Conservation (phyloP, 2,113 vertebrate genomes). For the Ptychochromis oligacanthus region DNA sequence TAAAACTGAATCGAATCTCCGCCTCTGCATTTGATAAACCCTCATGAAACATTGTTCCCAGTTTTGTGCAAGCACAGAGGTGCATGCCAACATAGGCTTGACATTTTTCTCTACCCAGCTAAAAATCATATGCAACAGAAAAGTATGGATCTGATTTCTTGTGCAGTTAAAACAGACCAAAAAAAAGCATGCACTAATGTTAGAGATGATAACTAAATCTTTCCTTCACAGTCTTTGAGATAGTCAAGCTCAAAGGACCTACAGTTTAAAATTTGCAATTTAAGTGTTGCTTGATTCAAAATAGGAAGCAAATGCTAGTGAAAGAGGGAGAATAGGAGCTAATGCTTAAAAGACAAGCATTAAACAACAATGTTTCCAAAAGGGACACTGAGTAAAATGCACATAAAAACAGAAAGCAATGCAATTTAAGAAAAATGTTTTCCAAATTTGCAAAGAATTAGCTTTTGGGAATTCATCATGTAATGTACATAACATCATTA, state of each 20-base stretch:
- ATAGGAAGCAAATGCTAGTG: neutral
- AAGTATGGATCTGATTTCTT: neutral
- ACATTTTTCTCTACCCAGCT: neutral
- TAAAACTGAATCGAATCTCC: conserved; percentile 8
- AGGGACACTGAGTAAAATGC: neutral
- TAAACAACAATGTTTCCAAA: neutral
- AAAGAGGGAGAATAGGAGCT: neutral
- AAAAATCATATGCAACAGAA: neutral
- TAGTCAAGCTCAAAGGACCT: neutral
- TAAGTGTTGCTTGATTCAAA: neutral
- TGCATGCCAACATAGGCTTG: neutral
- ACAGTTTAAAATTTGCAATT: conserved; percentile 17
- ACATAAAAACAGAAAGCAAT: neutral
- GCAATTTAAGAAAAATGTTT: neutral
- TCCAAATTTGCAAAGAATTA: neutral
- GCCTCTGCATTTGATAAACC: neutral
- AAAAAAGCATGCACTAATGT: conserved; percentile 6
- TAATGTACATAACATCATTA: neutral
- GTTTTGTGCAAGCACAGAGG: neutral
- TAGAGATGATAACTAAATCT: conserved; percentile 13
- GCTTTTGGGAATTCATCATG: too few species aligned
- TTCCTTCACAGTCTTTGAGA: neutral
- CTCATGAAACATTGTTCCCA: neutral
- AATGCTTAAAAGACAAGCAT: conserved; percentile 13
- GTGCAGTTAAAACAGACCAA: conserved; percentile 6